phyloP scores from a whole-genome alignment of 2,888 invertebrate species.

The Melanargia galathea region DNA sequence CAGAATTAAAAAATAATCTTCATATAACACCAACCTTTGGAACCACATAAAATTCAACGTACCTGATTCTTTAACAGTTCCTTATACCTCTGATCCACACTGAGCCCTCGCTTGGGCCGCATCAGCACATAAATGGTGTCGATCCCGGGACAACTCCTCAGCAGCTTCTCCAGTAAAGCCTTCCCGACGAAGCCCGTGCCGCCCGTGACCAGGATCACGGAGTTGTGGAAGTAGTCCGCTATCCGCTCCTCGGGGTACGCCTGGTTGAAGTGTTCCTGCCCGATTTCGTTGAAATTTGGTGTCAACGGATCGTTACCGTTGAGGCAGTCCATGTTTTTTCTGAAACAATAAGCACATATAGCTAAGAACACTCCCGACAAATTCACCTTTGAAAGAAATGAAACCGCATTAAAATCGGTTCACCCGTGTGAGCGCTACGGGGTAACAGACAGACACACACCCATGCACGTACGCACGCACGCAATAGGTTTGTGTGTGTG shows the following conservation, averaged over 20 bases:
- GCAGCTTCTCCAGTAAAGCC: conserved; percentile 94
- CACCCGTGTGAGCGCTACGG: no score
- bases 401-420: no score
- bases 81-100: conserved; percentile 86
- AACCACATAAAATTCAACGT: conserved; percentile 37
- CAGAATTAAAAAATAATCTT: no score
- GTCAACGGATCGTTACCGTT: conserved; percentile 66
- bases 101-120: conserved; percentile 87
- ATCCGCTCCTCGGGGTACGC: conserved; percentile 57
- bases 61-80: conserved; percentile 88
- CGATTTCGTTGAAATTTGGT: conserved; percentile 55
- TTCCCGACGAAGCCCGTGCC: conserved; percentile 95
- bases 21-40: conserved; percentile 25
- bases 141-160: conserved; percentile 91
- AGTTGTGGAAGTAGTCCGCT: conserved; percentile 78
- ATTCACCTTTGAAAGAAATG: no score
- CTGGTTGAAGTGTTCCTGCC: conserved; percentile 37
- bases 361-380: no score
- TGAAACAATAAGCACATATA: conserved; percentile 39
- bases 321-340: conserved; percentile 58
- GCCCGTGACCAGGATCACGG: conserved; percentile 82
- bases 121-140: conserved; percentile 91
- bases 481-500: no score
- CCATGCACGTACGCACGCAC: no score
- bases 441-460: no score